Percentiles rank a stretch among this genome's conserved stretches.
phyloP scores from a whole-genome alignment of 2,888 invertebrate species.

The Ophioninae sp. region DNA sequence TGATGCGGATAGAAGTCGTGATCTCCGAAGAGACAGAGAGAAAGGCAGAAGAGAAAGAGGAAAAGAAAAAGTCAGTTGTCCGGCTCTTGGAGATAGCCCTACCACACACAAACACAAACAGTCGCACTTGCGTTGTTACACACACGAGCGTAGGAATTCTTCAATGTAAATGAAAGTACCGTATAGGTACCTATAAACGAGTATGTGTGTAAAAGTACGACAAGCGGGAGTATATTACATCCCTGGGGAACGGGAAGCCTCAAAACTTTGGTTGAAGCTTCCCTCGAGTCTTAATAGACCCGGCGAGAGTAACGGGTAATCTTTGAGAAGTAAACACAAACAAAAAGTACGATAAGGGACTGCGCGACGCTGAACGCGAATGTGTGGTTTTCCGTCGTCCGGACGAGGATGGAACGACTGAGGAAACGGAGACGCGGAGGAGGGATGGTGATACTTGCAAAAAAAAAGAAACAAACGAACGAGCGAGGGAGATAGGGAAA shows the following conservation, averaged over 20 bases:
- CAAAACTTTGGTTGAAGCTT: constrained; percentile 45
- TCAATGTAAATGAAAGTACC: constrained; percentile 46
- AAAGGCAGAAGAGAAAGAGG: constrained; percentile 15
- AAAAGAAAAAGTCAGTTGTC: constrained; percentile 35
- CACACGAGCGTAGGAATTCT: constrained; percentile 16
- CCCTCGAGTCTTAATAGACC: constrained; percentile 41
- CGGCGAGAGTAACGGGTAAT: constrained; percentile 54
- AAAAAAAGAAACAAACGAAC: constrained; percentile 30
- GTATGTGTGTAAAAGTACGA: constrained; percentile 9
- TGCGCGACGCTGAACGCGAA: constrained; percentile 38
- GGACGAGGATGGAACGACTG: constrained; percentile 16
- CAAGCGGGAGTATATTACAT: constrained; percentile 3
- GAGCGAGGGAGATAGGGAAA: constrained; percentile 34
- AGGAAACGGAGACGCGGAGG: constrained; percentile 6
- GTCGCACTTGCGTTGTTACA: background rate
- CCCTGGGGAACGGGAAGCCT: constrained; percentile 5
- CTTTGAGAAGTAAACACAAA: constrained; percentile 12
- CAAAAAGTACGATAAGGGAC: background rate
- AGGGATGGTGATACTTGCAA: constrained; percentile 12
- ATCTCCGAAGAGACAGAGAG: constrained; percentile 26
- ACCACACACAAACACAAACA: background rate
- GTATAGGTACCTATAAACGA: constrained; percentile 31
- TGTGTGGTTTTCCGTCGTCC: constrained; percentile 34
- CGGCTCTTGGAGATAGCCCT: constrained; percentile 41
- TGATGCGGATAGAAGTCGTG: constrained; percentile 51